Evolutionary conservation across 2,888 invertebrate species (phyloP), one percentile per base, ranked within the genome.

Genomic region (Anorthoa munda): DNA sequence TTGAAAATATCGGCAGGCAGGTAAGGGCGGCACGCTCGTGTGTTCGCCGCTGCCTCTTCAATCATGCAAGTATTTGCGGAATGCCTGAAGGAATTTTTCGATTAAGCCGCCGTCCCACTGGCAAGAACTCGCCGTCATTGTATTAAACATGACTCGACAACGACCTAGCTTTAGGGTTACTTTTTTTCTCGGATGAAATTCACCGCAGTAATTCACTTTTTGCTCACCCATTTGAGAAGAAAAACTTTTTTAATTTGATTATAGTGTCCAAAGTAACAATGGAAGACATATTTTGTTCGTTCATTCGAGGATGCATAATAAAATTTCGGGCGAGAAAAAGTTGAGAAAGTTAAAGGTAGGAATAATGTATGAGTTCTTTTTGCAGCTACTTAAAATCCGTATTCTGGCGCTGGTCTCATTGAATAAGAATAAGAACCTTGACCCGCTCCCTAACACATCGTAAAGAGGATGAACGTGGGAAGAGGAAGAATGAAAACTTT

Each of bases 31-130:
- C 61, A 1, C 39, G 39, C 9, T 39, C 39, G 74, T 80, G 75
- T 77, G 79, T 75, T 78, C 78, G 78, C 26, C 61, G 75, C 77
- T 64, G 71, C 59, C 83, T 85, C 79, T 85, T 88, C 90, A 90
- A 91, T 91, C 92, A 91, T 92, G 90, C 90, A 90, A 90, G 89
- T 83, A 90, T 89, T 85, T 83, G 73, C 72, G 85, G 88, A 84
- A 90, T 87, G 87, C 70, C 78, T 88, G 77, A 74, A 88, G 88
- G 92, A 92, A 92, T 93, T 92, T 92, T 91, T 92, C 90, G 89
- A 92, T 92, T 92, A 92, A 92, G 90, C 89, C 77, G 81, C 84
- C 84, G 78, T 73, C 83, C 83, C 60, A 63, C 80, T 81, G 79
- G 76, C 82, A 81, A 83, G 83, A 82, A 82, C 84, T 83, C 82